phyloP scores from a whole-genome alignment of 2,797 vertebrate species.

The Sebastes hubbsi region DNA sequence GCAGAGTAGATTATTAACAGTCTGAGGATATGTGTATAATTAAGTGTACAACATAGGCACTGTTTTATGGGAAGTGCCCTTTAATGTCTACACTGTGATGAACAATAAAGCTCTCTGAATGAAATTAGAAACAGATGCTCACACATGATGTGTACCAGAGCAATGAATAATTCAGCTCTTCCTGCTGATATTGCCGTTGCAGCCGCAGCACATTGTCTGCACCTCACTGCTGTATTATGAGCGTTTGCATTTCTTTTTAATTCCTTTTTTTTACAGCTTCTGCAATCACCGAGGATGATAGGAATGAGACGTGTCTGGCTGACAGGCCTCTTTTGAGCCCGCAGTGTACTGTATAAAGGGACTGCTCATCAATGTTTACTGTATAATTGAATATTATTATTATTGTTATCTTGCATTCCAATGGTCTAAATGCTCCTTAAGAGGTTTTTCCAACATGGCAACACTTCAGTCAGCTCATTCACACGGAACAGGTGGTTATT shows the following conservation, averaged over 20 bases:
- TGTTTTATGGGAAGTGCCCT: slow-evolving; percentile 47
- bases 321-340: neutral
- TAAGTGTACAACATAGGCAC: slow-evolving; percentile 27
- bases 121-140: slow-evolving; percentile 68
- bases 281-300: slow-evolving; percentile 42
- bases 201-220: slow-evolving; percentile 12
- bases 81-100: slow-evolving; percentile 53
- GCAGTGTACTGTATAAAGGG: neutral
- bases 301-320: slow-evolving; percentile 22
- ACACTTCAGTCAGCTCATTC: neutral
- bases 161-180: slow-evolving; percentile 53
- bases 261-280: slow-evolving; percentile 35
- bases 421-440: slow-evolving; percentile 5
- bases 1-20: slow-evolving; percentile 17
- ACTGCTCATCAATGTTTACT: slow-evolving; percentile 9
- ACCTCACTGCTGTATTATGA: slow-evolving; percentile 28
- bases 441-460: slow-evolving; percentile 4
- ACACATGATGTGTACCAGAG: slow-evolving; percentile 39
- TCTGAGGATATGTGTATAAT: slow-evolving; percentile 33
- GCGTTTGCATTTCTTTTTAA: slow-evolving; percentile 50
- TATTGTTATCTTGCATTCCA: slow-evolving; percentile 21
- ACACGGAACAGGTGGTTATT: neutral
- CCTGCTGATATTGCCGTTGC: slow-evolving; percentile 38
- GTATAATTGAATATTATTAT: slow-evolving; percentile 18
- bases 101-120: slow-evolving; percentile 62